Base-by-base conservation (phyloP, 2,797 vertebrate genomes). In the Varecia variegata region DNA sequence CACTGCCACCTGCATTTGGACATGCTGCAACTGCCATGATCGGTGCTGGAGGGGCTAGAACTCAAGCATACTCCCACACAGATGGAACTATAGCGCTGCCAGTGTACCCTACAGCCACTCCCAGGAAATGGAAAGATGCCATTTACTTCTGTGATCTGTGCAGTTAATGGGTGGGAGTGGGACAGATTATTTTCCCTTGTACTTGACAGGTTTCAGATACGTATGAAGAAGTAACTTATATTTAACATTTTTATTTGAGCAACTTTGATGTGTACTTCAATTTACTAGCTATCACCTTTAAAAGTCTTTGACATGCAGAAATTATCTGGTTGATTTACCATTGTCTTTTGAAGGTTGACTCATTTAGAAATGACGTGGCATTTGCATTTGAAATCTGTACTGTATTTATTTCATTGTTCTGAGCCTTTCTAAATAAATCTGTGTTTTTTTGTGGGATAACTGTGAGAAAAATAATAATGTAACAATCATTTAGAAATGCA, bases 361-460 rank as follows among this genome's bases (percentile, higher is more conserved):
- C 97, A 97, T 94, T 95, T 84, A 87, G 60, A 96, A 87, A 93
- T 96, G 97, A 97, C 94, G 68, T 60, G 96, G 85, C 94, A 97
- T 97, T 97, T 98, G 96, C 97, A 97, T 98, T 96, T 96, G 97
- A 97, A 97, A 98, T 97, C 96, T 77, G 96, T 85, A 96, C 95
- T 94, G 96, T 97, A 97, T 98, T 97, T 98, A 95, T 97, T 97
- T 97, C 97, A 96, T 97, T 98, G 96, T 97, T 98, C 97, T 92
- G 82, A 97, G 67, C 50, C 94, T 96, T 97, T 83, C 96, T 94
- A 97, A 97, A 97, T 97, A 98, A 98, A 97, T 91, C 95, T 73
- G 82, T 93, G 40, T 95, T 38, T 79, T 96, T 96, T 92, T 71
- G 80, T 92, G 88, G 20, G 56, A 81, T 94, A 97, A 97, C 93